phyloP scores from a whole-genome alignment of 1,140 invertebrate genomes.

The Paraescarpia echinospica region DNA sequence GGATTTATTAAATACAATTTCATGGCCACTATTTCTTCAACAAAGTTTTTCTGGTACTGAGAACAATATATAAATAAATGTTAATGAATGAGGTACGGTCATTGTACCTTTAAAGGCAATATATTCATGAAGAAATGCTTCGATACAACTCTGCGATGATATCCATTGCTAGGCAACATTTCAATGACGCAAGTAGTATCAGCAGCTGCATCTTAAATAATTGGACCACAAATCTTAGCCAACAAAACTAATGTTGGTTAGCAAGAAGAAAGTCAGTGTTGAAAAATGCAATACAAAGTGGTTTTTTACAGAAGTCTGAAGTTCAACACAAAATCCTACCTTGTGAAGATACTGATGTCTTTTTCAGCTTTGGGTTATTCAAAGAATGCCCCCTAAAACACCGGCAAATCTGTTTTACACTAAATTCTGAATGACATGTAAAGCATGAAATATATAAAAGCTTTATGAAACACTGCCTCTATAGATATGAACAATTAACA shows the following conservation, averaged over 20 bases:
- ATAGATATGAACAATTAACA: too few species aligned
- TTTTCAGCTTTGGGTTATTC: slow-evolving; percentile 1
- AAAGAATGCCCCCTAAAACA: neutral
- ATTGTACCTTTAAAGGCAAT: neutral
- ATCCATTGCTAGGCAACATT: neutral
- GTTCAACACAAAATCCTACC: neutral
- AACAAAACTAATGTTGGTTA: neutral
- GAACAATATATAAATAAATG: too few species aligned
- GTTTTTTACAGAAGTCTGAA: neutral
- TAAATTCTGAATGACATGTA: too few species aligned
- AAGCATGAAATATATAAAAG: too few species aligned
- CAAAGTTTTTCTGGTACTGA: too few species aligned
- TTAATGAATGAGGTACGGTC: too few species aligned
- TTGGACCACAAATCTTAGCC: neutral
- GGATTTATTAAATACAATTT: too few species aligned
- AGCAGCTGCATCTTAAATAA: neutral
- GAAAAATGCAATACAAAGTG: neutral
- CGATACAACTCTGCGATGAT: neutral
- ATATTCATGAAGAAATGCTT: neutral
- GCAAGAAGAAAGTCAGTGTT: neutral
- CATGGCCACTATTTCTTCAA: too few species aligned
- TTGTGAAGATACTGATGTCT: neutral
- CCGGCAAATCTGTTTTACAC: too few species aligned
- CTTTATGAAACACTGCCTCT: too few species aligned
- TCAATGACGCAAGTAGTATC: neutral